These are phyloP conservation scores for Aeoliscus strigatus DNA, from an alignment of 2,797 vertebrate species.

Conservation along the genomic window DNA sequence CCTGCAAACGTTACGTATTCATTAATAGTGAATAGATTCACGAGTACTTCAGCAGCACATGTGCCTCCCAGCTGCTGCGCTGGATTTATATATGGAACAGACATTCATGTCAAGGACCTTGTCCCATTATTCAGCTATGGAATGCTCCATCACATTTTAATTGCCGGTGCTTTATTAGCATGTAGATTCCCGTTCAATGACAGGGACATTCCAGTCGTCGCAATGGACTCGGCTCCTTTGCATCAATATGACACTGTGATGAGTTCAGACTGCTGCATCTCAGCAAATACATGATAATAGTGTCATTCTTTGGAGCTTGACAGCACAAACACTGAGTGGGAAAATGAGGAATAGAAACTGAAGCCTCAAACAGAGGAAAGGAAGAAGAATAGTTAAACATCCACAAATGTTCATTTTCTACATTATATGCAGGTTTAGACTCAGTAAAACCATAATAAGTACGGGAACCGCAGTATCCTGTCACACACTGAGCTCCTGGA, in stretches of 20 bases:
- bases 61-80: conserved; percentile 30
- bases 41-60: conserved; percentile 42
- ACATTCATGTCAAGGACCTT: conserved; percentile 5
- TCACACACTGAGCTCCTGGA: conserved; percentile 10
- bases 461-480: conserved; percentile 9
- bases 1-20: conserved; percentile 51
- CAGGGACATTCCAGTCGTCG: too few species aligned
- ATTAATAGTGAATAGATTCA: conserved; percentile 60
- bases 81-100: conserved; percentile 6
- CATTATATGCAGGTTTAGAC: not conserved
- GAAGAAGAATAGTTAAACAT: not conserved
- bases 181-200: too few species aligned
- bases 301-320: too few species aligned
- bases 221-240: too few species aligned
- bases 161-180: too few species aligned
- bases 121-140: conserved; percentile 38
- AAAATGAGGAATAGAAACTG: too few species aligned
- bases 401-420: not conserved
- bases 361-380: too few species aligned
- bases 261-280: too few species aligned
- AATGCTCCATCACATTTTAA: too few species aligned
- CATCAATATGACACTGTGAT: too few species aligned
- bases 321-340: too few species aligned
- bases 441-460: conserved; percentile 19
- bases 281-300: too few species aligned